Evolutionary conservation across 2,113 vertebrate species (phyloP).

Genomic region (Pholis gunnellus): DNA sequence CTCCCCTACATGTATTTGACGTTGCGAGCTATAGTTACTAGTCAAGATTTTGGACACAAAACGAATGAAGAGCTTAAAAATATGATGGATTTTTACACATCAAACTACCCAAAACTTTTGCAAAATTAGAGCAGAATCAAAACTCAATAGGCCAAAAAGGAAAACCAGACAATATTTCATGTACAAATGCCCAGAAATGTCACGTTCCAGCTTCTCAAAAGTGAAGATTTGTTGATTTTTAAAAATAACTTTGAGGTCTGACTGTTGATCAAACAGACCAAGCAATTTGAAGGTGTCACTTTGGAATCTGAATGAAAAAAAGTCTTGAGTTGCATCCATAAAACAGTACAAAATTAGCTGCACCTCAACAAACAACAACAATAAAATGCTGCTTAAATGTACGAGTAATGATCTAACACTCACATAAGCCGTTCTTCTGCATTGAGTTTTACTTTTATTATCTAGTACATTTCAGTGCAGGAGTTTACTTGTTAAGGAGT

Average conservation of each 20-base stretch:
- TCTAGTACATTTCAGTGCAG: neutral
- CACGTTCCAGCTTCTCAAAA: neutral
- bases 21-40: neutral
- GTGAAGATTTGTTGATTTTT: neutral
- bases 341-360: neutral
- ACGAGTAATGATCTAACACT: neutral
- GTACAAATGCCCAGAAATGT: neutral
- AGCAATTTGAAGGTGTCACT: neutral
- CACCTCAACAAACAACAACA: neutral
- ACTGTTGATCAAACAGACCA: neutral
- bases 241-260: neutral
- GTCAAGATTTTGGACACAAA: neutral
- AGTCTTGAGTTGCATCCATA: neutral
- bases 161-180: neutral
- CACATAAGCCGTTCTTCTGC: neutral
- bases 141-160: neutral
- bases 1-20: neutral
- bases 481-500: neutral
- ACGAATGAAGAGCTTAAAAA: neutral
- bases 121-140: neutral
- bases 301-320: neutral
- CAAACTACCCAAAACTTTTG: neutral
- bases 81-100: neutral
- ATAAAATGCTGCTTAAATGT: neutral
- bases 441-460: neutral